Percentiles rank a stretch among this genome's conserved stretches.
Conservation (phyloP, 2,797 vertebrate genomes). For the Staurois parvus region DNA sequence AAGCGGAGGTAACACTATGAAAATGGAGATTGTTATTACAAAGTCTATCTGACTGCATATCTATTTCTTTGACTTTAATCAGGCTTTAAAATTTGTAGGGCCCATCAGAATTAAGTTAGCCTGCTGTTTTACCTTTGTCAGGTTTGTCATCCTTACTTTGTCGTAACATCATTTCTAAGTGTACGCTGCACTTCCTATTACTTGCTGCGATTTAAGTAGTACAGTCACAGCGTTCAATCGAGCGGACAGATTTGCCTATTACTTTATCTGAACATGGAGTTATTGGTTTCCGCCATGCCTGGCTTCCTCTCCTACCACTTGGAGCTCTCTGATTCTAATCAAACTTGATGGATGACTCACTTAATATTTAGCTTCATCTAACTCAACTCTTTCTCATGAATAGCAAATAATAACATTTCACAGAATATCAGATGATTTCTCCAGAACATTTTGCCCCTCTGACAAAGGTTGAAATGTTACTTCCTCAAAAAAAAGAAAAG, state of each 20-base stretch:
- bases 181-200: constrained; percentile 1
- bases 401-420: constrained; percentile 47
- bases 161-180: background rate
- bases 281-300: constrained; percentile 38
- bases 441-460: constrained; percentile 4
- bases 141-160: background rate
- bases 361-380: constrained; percentile 49
- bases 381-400: constrained; percentile 35
- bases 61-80: background rate
- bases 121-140: background rate
- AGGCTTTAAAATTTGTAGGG: background rate
- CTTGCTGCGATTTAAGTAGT: background rate
- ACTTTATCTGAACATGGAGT: constrained; percentile 17
- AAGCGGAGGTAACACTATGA: background rate
- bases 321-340: constrained; percentile 48
- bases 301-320: constrained; percentile 24
- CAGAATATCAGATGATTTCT: constrained; percentile 32
- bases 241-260: constrained; percentile 28
- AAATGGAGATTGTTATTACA: background rate
- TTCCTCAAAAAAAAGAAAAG: background rate
- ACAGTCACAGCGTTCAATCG: constrained; percentile 14
- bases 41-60: background rate
- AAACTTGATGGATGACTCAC: constrained; percentile 55
- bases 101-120: background rate
- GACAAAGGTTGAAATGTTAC: background rate